Evolutionary conservation across 1,140 invertebrate species (phyloP).

Genomic region (Dryas iulia): DNA sequence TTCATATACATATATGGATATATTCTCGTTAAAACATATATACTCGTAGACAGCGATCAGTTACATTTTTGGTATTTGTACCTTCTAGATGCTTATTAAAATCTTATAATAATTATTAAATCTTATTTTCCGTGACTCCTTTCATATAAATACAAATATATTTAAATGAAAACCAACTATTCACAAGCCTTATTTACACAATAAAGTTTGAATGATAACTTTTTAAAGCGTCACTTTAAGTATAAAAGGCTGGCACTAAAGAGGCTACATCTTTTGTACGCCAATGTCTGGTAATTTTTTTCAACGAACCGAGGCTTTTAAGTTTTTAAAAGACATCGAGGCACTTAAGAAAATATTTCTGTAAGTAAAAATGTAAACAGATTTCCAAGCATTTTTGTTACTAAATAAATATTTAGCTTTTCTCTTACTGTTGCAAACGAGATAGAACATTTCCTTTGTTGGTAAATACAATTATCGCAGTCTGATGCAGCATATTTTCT

Average conservation of each 20-base stretch:
- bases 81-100: no score
- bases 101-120: no score
- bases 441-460: neutral
- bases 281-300: conserved; percentile 10
- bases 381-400: neutral
- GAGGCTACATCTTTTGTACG: conserved; percentile 13
- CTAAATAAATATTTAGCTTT: conserved; percentile 1
- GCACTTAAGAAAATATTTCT: neutral
- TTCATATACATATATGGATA: no score
- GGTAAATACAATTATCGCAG: neutral
- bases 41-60: no score
- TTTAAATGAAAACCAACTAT: neutral
- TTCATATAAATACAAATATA: neutral
- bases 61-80: no score
- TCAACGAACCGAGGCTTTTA: neutral
- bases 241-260: conserved; percentile 4
- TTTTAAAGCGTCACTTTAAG: neutral
- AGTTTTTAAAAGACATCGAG: neutral
- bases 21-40: no score
- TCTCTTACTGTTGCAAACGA: neutral
- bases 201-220: neutral
- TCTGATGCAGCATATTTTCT: neutral
- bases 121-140: no score
- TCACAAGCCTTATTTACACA: neutral
- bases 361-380: neutral